A percentile compares a stretch with the other conserved stretches of the same genome.
These are phyloP conservation scores for Melikaiella ostensackeni DNA, from an alignment of 2,888 invertebrate genomes.

Conservation along the genomic window DNA sequence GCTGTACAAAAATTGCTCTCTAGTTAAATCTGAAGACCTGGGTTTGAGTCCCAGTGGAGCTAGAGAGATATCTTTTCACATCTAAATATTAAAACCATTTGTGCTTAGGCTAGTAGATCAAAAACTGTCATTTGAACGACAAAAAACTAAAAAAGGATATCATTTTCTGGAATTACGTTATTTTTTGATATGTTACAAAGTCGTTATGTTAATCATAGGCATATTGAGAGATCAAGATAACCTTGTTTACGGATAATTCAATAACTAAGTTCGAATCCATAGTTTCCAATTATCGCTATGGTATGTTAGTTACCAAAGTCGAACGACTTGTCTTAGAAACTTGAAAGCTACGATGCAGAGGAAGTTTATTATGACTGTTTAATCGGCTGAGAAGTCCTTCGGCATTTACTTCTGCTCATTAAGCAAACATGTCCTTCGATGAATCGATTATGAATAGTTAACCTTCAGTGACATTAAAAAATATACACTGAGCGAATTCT, in stretches of 20 bases:
- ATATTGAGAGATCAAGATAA: not conserved
- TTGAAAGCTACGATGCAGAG: not conserved
- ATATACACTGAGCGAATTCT: no score
- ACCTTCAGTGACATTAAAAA: constrained; percentile 7
- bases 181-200: no score
- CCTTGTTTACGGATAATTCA: not conserved
- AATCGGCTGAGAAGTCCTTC: not conserved
- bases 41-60: no score
- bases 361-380: not conserved
- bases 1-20: no score
- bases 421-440: constrained; percentile 6
- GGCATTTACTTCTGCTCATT: constrained; percentile 5
- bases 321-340: not conserved
- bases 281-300: not conserved
- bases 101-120: no score
- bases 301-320: not conserved
- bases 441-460: constrained; percentile 13
- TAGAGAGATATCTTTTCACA: no score
- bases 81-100: no score
- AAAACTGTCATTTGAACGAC: no score
- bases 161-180: no score
- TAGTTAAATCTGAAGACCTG: no score
- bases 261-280: not conserved
- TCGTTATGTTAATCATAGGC: no score
- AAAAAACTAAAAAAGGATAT: no score